Percentiles rank a stretch among this genome's conserved stretches.
Evolutionary conservation across 2,113 vertebrate genomes (phyloP).

Genomic region (Paraplagusia blochii): DNA sequence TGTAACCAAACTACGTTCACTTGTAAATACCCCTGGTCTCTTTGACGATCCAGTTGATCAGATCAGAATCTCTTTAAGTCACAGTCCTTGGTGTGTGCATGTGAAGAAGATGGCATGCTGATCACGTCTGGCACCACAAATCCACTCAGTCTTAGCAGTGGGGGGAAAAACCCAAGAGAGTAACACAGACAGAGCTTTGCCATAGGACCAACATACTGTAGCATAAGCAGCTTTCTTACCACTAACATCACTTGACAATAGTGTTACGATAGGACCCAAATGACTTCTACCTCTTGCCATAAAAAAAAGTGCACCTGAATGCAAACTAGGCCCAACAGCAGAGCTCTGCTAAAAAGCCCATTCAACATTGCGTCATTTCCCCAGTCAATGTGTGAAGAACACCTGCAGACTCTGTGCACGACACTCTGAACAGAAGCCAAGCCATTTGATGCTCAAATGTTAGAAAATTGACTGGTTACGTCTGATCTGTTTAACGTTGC

Average conservation of each 20-base stretch:
- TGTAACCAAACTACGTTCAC: too few relatives aligned
- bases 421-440: constrained; percentile 19
- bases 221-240: constrained; percentile 1
- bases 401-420: constrained; percentile 34
- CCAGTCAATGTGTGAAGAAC: constrained; percentile 16
- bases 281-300: too few relatives aligned
- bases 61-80: constrained; percentile 43
- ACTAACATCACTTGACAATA: neutral
- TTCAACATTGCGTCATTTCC: constrained; percentile 3
- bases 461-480: too few relatives aligned
- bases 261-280: neutral
- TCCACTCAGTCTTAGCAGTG: constrained; percentile 13
- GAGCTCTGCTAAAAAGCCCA: constrained; percentile 6
- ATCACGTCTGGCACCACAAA: constrained; percentile 26
- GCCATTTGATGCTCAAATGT: neutral
- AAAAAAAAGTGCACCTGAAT: neutral
- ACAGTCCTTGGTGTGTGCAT: constrained; percentile 22
- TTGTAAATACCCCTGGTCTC: neutral
- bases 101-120: constrained; percentile 33
- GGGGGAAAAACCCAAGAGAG: neutral
- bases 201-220: neutral
- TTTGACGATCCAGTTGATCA: constrained; percentile 15
- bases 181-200: constrained; percentile 12
- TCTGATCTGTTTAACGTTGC: too few relatives aligned
- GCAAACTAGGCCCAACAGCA: constrained; percentile 10